Evolutionary conservation across 2,888 invertebrate genomes (phyloP).

Genomic region (Drosophila suboccidentalis): DNA sequence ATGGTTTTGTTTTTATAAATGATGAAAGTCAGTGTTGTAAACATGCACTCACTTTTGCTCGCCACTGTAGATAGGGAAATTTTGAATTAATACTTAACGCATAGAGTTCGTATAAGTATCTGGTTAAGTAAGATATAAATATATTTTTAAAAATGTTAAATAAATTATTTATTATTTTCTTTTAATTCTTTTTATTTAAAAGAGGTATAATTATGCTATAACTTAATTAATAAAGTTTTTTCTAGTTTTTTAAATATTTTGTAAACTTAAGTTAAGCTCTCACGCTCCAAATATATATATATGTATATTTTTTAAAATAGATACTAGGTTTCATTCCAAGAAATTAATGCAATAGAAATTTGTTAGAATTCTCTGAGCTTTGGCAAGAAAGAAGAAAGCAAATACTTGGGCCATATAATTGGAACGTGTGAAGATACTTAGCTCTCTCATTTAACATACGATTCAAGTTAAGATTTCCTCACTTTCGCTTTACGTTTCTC

Average conservation of each 20-base stretch:
- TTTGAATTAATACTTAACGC: no score
- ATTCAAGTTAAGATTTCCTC: background rate
- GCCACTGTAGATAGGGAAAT: no score
- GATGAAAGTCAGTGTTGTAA: no score
- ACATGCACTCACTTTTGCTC: no score
- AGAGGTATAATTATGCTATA: no score
- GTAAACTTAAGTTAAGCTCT: conserved; percentile 15
- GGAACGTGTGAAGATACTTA: conserved; percentile 48
- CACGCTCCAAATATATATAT: conserved; percentile 54
- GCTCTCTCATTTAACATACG: conserved; percentile 2
- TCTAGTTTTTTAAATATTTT: background rate
- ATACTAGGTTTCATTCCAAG: background rate
- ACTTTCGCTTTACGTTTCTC: conserved; percentile 45
- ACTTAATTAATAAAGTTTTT: background rate
- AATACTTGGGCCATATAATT: conserved; percentile 39
- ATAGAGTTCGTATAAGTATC: no score
- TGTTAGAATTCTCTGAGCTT: conserved; percentile 44
- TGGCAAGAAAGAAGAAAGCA: conserved; percentile 38
- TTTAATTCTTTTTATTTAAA: no score
- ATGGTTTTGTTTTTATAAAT: no score
- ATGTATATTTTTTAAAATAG: background rate
- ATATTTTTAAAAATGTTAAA: no score
- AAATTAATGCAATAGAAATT: conserved; percentile 34
- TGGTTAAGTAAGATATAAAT: no score
- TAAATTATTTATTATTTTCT: no score